These are phyloP conservation scores for Carcharodon carcharias DNA, from an alignment of 2,797 vertebrate species.

Conservation along the genomic window DNA sequence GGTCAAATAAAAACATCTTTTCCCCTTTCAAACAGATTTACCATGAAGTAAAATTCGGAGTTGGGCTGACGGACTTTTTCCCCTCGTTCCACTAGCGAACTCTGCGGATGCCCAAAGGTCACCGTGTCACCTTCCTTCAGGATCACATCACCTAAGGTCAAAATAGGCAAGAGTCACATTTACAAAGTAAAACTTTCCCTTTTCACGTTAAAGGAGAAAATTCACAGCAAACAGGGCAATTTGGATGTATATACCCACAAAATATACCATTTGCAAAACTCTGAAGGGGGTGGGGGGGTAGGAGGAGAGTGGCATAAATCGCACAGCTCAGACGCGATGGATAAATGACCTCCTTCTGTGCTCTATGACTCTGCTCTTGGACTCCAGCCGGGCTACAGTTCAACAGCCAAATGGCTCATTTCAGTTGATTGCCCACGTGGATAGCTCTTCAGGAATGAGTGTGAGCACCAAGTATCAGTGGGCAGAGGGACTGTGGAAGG, in stretches of 20 bases:
- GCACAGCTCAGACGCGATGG: not conserved
- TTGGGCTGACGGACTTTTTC: constrained; percentile 39
- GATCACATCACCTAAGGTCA: constrained; percentile 26
- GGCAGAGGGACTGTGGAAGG: too few species aligned
- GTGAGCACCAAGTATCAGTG: too few species aligned
- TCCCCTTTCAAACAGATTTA: constrained; percentile 13
- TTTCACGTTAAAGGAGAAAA: not conserved
- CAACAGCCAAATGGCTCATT: too few species aligned
- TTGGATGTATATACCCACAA: not conserved
- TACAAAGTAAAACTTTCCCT: not conserved
- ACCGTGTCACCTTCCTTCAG: constrained; percentile 42
- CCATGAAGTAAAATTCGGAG: constrained; percentile 42
- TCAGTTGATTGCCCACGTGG: too few species aligned
- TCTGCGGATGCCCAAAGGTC: constrained; percentile 39
- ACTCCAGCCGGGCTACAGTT: too few species aligned
- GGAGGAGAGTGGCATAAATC: not conserved
- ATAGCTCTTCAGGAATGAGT: too few species aligned
- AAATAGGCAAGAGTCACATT: too few species aligned
- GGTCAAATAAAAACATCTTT: not conserved
- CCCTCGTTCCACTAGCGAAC: not conserved
- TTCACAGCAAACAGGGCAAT: not conserved
- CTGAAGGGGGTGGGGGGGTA: accelerated
- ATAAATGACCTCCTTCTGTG: not conserved
- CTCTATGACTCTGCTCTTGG: not conserved
- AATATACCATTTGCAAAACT: not conserved